Base-by-base conservation (phyloP, 2,113 vertebrate species). In the Lagopus leucura region DNA sequence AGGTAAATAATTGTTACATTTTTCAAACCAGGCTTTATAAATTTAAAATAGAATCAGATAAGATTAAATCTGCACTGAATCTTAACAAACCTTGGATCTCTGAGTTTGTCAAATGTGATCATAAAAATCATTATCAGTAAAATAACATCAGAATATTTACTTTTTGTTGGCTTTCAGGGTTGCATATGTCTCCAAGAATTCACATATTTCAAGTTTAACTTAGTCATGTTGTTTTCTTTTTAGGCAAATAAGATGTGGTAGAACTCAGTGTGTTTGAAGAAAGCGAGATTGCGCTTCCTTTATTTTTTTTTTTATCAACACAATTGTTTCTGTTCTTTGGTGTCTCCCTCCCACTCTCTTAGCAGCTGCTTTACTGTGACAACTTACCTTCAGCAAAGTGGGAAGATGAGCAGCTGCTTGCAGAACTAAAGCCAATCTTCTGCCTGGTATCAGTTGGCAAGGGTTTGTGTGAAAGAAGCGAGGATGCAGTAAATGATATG, bases 351-450 rank as follows among this genome's bases (percentile, higher is more conserved):
- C 93, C 85, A 92, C 91, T 94, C 74, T 96, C 93, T 94, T 86
- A 91, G 82, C 78, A 97, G 88, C 92, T 96, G 79, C 79, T 97
- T 96, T 88, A 92, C 63, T 90, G 93, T 96, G 95, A 91, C 71
- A 97, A 82, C 89, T 95, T 96, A 95, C 94, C 90, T 96, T 94
- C 92, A 97, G 67, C 88, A 95, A 97, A 97, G 91, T 89, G 86
- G 65, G 79, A 97, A 90, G 81, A 70, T 93, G 91, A 92, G 85
- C 88, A 97, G 93, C 91, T 97, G 91, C 82, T 96, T 92, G 43
- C 45, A 79, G 65, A 97, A 92, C 40, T 66, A 91, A 83, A 97
- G 79, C 81, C 96, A 94, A 88, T 94, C 91, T 96, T 97, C 93
- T 94, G 95, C 91, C 84, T 90, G 89, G 92, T 86, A 93, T 97